Conservation (phyloP, 2,797 vertebrate genomes). For the Epinephelus malabaricus region DNA sequence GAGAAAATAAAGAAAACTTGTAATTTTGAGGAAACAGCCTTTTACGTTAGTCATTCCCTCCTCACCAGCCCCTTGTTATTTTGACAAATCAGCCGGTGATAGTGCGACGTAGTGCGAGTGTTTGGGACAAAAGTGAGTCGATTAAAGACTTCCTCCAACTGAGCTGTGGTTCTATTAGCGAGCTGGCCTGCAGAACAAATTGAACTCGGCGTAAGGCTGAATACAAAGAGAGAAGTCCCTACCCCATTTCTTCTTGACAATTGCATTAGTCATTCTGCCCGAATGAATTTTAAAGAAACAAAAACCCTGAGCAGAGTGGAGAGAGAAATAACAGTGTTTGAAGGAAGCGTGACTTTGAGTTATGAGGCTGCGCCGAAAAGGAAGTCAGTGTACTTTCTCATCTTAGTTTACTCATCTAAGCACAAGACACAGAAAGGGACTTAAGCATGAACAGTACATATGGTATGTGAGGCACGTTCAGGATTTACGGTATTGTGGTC, state of each 20-base stretch:
- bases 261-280: conserved; percentile 40
- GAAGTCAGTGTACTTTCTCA: conserved; percentile 7
- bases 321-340: conserved; percentile 17
- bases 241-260: conserved; percentile 23
- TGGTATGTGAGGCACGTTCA: background rate
- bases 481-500: background rate
- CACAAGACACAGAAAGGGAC: background rate
- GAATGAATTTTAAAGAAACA: conserved; percentile 34
- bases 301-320: conserved; percentile 13
- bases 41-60: conserved; percentile 12
- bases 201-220: conserved; percentile 29
- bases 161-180: conserved; percentile 14
- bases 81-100: conserved; percentile 22
- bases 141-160: conserved; percentile 45
- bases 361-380: conserved; percentile 6
- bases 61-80: conserved; percentile 26
- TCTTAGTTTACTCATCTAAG: conserved; percentile 5
- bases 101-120: background rate
- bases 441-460: background rate
- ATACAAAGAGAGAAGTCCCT: conserved; percentile 26
- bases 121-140: conserved; percentile 37
- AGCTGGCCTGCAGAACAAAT: conserved; percentile 45
- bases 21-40: conserved; percentile 39
- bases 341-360: conserved; percentile 26
- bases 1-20: conserved; percentile 19